These are phyloP conservation scores for Oryzias javanicus DNA, from an alignment of 2,113 vertebrate genomes.

Conservation along the genomic window DNA sequence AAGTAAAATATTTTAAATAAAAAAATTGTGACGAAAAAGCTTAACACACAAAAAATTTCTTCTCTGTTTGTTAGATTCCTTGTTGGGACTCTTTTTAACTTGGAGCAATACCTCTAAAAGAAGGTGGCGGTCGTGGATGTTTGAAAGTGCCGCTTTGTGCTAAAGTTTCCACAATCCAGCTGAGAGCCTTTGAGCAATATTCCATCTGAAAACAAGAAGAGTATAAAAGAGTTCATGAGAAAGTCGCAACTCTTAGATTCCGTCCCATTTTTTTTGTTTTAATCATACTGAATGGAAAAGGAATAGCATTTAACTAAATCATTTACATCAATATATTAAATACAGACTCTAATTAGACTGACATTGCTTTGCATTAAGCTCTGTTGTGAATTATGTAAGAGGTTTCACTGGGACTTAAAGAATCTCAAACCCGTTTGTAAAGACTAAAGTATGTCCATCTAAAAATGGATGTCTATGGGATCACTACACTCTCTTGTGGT, in stretches of 20 bases:
- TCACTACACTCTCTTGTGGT: not conserved
- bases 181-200: constrained; percentile 79
- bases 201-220: constrained; percentile 75
- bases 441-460: too few relatives aligned
- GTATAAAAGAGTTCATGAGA: not conserved
- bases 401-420: too few relatives aligned
- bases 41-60: too few relatives aligned
- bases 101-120: constrained; percentile 54
- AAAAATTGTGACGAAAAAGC: too few relatives aligned
- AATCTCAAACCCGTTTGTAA: too few relatives aligned
- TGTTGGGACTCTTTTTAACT: not conserved
- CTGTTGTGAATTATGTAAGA: too few relatives aligned
- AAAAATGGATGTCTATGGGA: not conserved
- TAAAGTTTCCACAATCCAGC: constrained; percentile 83
- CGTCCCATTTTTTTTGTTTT: not conserved
- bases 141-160: constrained; percentile 72
- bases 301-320: too few relatives aligned
- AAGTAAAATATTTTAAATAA: too few relatives aligned
- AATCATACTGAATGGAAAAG: too few relatives aligned
- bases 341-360: too few relatives aligned
- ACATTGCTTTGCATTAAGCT: too few relatives aligned
- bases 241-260: not conserved
- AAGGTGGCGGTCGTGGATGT: constrained; percentile 68
- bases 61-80: not conserved
- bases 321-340: too few relatives aligned